Evolutionary conservation across 1,140 invertebrate genomes (phyloP), one percentile per base, ranked within the genome.

Genomic region (Sarcophaga peregrina): DNA sequence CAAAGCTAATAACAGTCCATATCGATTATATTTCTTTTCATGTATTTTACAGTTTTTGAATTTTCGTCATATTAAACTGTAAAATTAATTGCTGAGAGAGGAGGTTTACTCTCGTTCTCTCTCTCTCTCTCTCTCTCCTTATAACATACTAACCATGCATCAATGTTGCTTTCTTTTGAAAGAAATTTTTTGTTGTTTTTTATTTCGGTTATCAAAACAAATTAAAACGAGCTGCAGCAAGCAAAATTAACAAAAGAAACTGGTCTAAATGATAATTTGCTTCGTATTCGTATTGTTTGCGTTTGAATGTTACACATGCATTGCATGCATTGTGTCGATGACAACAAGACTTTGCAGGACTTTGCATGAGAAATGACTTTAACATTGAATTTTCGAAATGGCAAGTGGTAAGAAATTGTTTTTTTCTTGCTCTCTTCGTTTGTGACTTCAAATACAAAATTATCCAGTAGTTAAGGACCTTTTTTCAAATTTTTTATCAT

Each of bases 161-260:
- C 62, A 68, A 20, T 68, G 62, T 68, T 25, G 62, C 62, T 68
- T 10, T 68, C 62, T 68, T 68, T 68, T n/a, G 20, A 68, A 68
- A 58, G 54, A 58, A 58, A 58, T 58, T 58, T 13, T 58, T 13
- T 37, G 25, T 37, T 37, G 25, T 37, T 37, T 37, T 37, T 37
- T 37, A 2, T 37, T 37, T 37, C 4, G 25, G 25, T 37, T 37
- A 37, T 37, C 25, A 37, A 37, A 37, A 37, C 25, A 37, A 37
- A 37, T 37, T 37, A 37, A 37, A 37, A 37, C 25, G 4, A 37
- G 25, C 25, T 37, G 25, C 4, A 37, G n/a, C 54, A 13, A 15
- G 5, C 1, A 52, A 52, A 52, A 37, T 1, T 37, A 37, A 37
- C 25, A 37, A 52, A 52, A 68, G 17, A 68, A 68, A 68, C 62